Conservation (phyloP, 2,888 invertebrate species). For the Hydrotaea cyrtoneurina region DNA sequence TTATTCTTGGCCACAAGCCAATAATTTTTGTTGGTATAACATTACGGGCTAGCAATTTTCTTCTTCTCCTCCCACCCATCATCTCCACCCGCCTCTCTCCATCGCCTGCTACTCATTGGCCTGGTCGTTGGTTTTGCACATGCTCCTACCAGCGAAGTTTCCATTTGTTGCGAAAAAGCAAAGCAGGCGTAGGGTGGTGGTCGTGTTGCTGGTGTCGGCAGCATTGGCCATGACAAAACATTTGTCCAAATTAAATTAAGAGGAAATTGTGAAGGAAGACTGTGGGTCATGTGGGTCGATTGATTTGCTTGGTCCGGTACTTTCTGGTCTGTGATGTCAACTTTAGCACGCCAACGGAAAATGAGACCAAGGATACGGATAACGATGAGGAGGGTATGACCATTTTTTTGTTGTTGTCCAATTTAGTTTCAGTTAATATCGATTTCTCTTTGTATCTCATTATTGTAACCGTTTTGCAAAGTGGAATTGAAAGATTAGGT, state of each 20-base stretch:
- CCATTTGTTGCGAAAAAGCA: neutral
- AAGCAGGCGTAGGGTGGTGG: neutral
- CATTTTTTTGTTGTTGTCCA: neutral
- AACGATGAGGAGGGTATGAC: neutral
- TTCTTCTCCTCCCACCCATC: neutral
- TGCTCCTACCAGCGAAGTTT: neutral
- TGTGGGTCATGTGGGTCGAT: constrained; percentile 32
- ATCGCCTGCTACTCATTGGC: neutral
- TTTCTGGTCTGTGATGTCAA: neutral
- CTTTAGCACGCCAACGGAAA: neutral
- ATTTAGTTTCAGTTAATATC: neutral
- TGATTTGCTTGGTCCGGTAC: neutral
- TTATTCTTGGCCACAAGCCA: constrained; percentile 33
- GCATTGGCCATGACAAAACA: constrained; percentile 12
- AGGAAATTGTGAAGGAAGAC: constrained; percentile 10
- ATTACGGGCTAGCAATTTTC: constrained; percentile 16
- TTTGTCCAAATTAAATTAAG: constrained; percentile 1
- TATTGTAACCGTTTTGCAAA: neutral
- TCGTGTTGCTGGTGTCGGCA: neutral
- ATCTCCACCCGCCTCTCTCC: neutral
- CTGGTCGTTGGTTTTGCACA: neutral
- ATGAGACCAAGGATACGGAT: neutral
- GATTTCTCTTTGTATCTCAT: neutral
- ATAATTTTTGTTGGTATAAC: constrained; percentile 27
- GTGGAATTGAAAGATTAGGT: neutral